These are phyloP conservation scores for Urocynchramus pylzowi DNA, from an alignment of 2,113 vertebrate species.

Conservation along the genomic window DNA sequence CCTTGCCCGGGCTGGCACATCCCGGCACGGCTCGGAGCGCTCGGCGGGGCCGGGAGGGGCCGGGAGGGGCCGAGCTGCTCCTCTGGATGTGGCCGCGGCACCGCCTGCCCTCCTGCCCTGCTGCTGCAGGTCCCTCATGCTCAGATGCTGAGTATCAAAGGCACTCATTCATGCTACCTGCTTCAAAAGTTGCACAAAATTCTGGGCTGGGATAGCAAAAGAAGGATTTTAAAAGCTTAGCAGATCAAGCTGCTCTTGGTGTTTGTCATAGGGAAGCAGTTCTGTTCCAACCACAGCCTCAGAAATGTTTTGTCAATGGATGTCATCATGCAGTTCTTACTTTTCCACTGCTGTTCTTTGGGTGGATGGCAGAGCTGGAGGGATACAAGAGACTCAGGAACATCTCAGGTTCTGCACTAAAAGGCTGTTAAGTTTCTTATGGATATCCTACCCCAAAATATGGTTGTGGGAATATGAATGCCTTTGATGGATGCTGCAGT, in stretches of 20 bases:
- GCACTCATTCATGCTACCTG: not conserved
- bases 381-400: not conserved
- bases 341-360: not conserved
- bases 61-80: too few relatives aligned
- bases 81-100: accelerated
- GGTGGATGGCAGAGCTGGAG: not conserved
- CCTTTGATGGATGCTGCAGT: too few relatives aligned
- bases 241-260: not conserved
- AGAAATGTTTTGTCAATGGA: not conserved
- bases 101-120: too few relatives aligned
- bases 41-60: not conserved
- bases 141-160: not conserved
- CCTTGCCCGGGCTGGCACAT: not conserved
- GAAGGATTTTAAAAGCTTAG: not conserved
- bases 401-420: not conserved
- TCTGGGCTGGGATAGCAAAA: not conserved
- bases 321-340: accelerated
- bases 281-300: not conserved
- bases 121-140: too few relatives aligned
- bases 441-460: not conserved
- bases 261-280: not conserved
- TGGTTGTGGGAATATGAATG: not conserved
- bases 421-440: not conserved
- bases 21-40: accelerated
- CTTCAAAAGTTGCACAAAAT: not conserved